Evolutionary conservation across 1,140 invertebrate genomes (phyloP).

Genomic region (Lanistes nyassanus): DNA sequence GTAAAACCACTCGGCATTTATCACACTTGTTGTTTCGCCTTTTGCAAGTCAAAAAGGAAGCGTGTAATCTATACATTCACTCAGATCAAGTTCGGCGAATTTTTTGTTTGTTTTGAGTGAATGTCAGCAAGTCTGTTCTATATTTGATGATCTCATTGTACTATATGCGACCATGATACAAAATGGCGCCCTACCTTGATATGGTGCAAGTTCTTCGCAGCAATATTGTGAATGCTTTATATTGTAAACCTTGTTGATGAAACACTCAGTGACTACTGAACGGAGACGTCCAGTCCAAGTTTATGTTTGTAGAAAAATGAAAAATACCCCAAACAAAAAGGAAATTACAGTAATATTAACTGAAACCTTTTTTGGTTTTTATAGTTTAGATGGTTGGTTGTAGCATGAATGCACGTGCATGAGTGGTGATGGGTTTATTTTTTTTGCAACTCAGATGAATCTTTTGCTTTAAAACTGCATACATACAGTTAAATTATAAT

Average conservation of each 20-base stretch:
- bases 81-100: background rate
- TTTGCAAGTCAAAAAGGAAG: background rate
- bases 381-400: background rate
- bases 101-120: background rate
- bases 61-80: background rate
- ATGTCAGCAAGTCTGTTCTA: background rate
- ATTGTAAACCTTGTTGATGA: background rate
- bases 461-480: background rate
- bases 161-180: constrained; percentile 16
- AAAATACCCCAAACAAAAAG: constrained; percentile 20
- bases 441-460: background rate
- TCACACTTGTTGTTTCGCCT: constrained; percentile 6
- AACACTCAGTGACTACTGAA: constrained; percentile 14
- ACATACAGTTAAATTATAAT: too few relatives aligned
- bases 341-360: constrained; percentile 3
- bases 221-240: constrained; percentile 8
- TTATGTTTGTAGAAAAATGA: constrained; percentile 16
- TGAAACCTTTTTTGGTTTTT: constrained; percentile 8
- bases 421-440: background rate
- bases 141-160: constrained; percentile 11
- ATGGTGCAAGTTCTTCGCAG: constrained; percentile 9
- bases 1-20: background rate
- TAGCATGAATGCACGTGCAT: background rate
- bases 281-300: constrained; percentile 18
- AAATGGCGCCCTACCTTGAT: constrained; percentile 5